Evolutionary conservation across 2,113 vertebrate genomes (phyloP).

Genomic region (Trachemys scripta): DNA sequence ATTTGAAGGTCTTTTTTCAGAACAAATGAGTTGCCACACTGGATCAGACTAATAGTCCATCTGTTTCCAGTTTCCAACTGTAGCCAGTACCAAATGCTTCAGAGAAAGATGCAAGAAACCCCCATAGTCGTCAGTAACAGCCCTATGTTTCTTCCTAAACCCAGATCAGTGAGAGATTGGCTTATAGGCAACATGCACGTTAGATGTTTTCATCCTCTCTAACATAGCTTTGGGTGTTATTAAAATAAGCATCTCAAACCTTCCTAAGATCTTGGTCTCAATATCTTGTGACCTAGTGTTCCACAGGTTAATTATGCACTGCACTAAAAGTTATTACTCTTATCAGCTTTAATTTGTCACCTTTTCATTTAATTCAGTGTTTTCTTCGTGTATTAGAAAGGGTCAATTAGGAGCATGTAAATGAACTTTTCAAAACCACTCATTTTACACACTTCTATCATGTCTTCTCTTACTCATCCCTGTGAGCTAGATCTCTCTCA

Average conservation of each 20-base stretch:
- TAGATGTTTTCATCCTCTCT: background rate
- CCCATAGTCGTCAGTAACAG: background rate
- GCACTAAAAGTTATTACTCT: background rate
- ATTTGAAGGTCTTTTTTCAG: background rate
- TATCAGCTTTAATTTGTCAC: background rate
- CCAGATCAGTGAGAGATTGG: background rate
- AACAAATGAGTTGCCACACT: background rate
- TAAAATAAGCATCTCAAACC: background rate
- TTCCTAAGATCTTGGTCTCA: background rate
- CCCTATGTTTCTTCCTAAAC: background rate
- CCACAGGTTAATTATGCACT: background rate
- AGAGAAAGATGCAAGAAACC: background rate
- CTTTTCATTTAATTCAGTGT: background rate
- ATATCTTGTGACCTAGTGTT: background rate
- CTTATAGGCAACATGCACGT: background rate
- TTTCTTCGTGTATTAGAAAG: background rate
- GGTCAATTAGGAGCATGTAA: background rate
- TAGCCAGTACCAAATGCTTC: background rate
- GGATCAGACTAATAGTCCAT: background rate
- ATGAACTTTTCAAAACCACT: background rate
- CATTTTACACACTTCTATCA: background rate
- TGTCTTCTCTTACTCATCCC: background rate
- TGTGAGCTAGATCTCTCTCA: background rate
- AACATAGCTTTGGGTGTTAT: background rate
- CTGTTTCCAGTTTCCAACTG: background rate